A percentile compares a stretch with the other conserved stretches of the same genome.
Evolutionary conservation across 2,888 invertebrate species (phyloP).

Genomic region (Macrosoma leucophasiata): DNA sequence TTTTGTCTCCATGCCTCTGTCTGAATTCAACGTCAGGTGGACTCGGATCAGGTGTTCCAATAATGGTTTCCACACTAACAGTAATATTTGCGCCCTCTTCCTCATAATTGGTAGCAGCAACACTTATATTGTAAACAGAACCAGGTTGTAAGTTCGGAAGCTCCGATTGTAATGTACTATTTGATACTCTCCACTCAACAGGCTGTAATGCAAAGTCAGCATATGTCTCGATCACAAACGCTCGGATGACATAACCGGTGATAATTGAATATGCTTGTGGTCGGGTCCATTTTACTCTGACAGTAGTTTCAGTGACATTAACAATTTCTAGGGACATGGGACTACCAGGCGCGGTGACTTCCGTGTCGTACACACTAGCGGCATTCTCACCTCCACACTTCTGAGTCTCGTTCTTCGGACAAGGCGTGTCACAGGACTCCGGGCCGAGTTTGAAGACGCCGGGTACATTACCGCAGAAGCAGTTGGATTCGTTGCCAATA

Average conservation of each 20-base stretch:
- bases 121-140: conserved; percentile 83
- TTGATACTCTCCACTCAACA: conserved; percentile 77
- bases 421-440: conserved; percentile 72
- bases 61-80: conserved; percentile 79
- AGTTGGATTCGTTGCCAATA: conserved; percentile 59
- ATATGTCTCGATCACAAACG: conserved; percentile 73
- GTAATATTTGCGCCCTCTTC: conserved; percentile 76
- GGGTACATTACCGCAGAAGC: conserved; percentile 62
- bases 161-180: conserved; percentile 73
- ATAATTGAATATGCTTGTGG: conserved; percentile 73
- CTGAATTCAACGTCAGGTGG: conserved; percentile 81
- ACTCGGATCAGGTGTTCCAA: conserved; percentile 82
- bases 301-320: conserved; percentile 78
- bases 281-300: conserved; percentile 75
- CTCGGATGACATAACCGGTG: conserved; percentile 73
- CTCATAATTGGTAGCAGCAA: conserved; percentile 78
- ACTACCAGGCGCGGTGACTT: conserved; percentile 79
- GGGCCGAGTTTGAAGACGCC: conserved; percentile 58
- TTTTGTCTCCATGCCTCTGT: conserved; percentile 75
- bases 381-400: conserved; percentile 81
- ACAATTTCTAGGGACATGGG: conserved; percentile 76
- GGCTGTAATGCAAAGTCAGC: conserved; percentile 65
- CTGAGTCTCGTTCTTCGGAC: conserved; percentile 76
- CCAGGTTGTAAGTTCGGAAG: conserved; percentile 82
- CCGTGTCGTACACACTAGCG: conserved; percentile 82